Evolutionary conservation across 1,140 invertebrate genomes (phyloP).

Genomic region (Saccostrea glomerata): DNA sequence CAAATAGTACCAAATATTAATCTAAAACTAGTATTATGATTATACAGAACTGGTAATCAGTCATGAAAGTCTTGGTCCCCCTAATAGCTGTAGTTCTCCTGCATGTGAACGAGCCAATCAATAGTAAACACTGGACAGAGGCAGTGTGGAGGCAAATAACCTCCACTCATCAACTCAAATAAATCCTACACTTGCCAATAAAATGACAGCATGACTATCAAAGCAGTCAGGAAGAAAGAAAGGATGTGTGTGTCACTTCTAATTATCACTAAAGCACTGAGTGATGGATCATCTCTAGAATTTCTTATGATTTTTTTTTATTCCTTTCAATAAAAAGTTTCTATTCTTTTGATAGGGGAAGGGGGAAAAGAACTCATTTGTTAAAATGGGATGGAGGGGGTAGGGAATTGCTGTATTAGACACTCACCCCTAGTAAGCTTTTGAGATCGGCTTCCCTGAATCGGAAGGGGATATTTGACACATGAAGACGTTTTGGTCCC

Average conservation of each 20-base stretch:
- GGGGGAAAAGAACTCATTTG: too few relatives aligned
- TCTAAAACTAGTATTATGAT: too few relatives aligned
- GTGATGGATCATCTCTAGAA: neutral
- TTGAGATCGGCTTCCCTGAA: slow-evolving; percentile 98
- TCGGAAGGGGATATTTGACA: slow-evolving; percentile 99
- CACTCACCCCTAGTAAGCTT: slow-evolving; percentile 97
- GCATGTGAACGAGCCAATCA: slow-evolving; percentile 15
- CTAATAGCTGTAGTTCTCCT: neutral
- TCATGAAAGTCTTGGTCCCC: neutral
- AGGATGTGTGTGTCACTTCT: neutral
- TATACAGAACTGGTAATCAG: too few relatives aligned
- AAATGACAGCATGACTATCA: slow-evolving; percentile 13
- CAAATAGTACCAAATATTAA: too few relatives aligned
- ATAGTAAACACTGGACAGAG: neutral
- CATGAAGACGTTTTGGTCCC: slow-evolving; percentile 81
- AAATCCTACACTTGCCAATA: slow-evolving; percentile 29
- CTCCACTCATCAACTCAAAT: slow-evolving; percentile 31
- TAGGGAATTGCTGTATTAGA: neutral
- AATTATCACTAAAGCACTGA: neutral
- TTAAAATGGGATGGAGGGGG: too few relatives aligned
- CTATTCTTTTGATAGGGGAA: too few relatives aligned
- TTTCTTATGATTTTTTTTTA: neutral
- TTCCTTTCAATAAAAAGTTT: neutral
- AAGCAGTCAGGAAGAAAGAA: slow-evolving; percentile 1
- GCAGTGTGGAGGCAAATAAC: neutral